A percentile compares a stretch with the other conserved stretches of the same genome.
These are phyloP conservation scores for Sula dactylatra DNA, from an alignment of 2,113 vertebrate genomes.

Conservation along the genomic window DNA sequence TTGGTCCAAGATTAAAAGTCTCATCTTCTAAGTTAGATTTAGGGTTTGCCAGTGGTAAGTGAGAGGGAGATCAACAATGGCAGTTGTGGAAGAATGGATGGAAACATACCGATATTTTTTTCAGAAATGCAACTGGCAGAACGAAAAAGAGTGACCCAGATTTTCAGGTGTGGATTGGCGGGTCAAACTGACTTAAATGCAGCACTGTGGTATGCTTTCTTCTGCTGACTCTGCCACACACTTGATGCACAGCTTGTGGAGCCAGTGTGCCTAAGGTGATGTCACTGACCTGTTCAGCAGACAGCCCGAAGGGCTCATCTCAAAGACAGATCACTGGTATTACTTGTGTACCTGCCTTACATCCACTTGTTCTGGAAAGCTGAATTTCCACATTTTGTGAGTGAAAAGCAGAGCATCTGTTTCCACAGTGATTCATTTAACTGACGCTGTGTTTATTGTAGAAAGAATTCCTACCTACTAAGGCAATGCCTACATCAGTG, in stretches of 20 bases:
- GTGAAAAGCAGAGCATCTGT: background rate
- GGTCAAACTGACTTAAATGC: background rate
- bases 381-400: background rate
- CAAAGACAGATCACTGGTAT: background rate
- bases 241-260: background rate
- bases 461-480: background rate
- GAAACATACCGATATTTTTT: background rate
- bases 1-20: background rate
- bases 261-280: background rate
- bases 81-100: background rate
- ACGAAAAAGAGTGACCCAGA: background rate
- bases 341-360: background rate
- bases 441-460: accelerated
- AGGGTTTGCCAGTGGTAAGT: background rate
- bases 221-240: background rate
- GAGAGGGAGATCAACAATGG: background rate
- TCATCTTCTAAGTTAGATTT: background rate
- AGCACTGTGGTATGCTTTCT: background rate
- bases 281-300: background rate
- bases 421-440: background rate
- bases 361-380: background rate
- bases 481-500: background rate
- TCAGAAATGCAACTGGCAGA: background rate
- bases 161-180: background rate
- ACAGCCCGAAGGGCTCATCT: background rate